phyloP scores from a whole-genome alignment of 2,888 invertebrate species.

The Eubasilissa splendida region DNA sequence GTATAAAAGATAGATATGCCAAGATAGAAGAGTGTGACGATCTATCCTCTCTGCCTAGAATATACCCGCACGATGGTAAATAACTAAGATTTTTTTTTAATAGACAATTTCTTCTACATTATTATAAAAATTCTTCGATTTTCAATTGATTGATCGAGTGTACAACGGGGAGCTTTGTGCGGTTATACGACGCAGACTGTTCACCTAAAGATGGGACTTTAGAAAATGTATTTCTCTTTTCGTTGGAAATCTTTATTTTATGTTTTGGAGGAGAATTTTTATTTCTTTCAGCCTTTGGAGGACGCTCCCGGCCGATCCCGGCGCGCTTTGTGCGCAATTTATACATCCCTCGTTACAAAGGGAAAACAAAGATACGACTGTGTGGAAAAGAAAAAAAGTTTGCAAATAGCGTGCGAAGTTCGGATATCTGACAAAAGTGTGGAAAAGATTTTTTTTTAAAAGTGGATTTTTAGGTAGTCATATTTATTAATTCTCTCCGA shows the following conservation, averaged over 20 bases:
- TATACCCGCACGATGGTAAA: too few species aligned
- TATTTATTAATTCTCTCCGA: too few species aligned
- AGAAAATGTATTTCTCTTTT: conserved; percentile 20
- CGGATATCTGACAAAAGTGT: too few species aligned
- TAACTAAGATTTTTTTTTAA: too few species aligned
- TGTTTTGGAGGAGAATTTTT: conserved; percentile 15
- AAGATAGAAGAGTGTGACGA: too few species aligned
- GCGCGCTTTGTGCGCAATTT: not conserved
- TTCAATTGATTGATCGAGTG: conserved; percentile 40
- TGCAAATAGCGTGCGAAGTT: too few species aligned
- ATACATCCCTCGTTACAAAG: conserved; percentile 10
- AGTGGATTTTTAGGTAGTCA: too few species aligned
- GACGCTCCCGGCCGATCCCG: not conserved
- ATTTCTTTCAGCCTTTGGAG: not conserved
- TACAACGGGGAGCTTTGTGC: conserved; percentile 52
- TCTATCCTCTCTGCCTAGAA: too few species aligned
- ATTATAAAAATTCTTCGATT: too few species aligned
- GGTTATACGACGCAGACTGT: conserved; percentile 49
- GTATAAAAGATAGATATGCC: too few species aligned
- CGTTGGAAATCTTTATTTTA: conserved; percentile 25
- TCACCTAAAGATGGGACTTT: conserved; percentile 33
- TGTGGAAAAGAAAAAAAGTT: not conserved
- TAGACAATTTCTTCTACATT: too few species aligned
- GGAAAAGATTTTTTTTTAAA: too few species aligned
- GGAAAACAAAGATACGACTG: not conserved